Evolutionary conservation across 2,797 vertebrate genomes (phyloP).

Genomic region (Parotocinclus haroldoi): DNA sequence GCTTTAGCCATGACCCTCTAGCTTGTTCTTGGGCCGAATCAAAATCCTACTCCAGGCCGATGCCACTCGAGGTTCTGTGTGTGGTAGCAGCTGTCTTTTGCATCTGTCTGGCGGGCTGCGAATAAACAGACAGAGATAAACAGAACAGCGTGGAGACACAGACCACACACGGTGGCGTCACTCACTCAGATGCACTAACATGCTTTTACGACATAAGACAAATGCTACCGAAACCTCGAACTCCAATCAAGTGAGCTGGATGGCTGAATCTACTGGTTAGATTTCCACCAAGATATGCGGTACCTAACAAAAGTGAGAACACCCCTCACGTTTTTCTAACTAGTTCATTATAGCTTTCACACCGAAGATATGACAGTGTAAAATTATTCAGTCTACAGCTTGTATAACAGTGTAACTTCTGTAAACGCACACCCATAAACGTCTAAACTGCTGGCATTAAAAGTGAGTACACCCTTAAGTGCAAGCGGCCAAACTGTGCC

Average conservation of each 20-base stretch:
- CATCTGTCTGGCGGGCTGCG: conserved; percentile 48
- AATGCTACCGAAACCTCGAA: conserved; percentile 47
- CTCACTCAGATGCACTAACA: conserved; percentile 25
- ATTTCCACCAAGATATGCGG: conserved; percentile 9
- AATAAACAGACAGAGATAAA: conserved; percentile 52
- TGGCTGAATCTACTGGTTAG: conserved; percentile 22
- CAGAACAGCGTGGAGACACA: conserved; percentile 36
- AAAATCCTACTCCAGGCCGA: conserved; percentile 44
- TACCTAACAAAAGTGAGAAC: no score
- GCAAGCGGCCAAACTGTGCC: no score
- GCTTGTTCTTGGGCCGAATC: conserved; percentile 12
- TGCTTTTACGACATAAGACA: conserved; percentile 38
- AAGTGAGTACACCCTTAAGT: no score
- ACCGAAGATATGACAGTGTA: no score
- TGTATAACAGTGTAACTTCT: no score
- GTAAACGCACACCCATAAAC: no score
- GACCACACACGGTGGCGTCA: conserved; percentile 48
- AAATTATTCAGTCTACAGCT: no score
- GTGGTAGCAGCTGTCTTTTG: conserved; percentile 48
- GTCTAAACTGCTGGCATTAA: no score
- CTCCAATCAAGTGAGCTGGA: conserved; percentile 27
- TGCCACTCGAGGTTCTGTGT: conserved; percentile 21
- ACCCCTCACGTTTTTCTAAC: no score
- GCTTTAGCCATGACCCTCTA: conserved; percentile 11
- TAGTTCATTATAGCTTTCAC: no score